Evolutionary conservation across 2,113 vertebrate genomes (phyloP).

Genomic region (Hippocampus comes): DNA sequence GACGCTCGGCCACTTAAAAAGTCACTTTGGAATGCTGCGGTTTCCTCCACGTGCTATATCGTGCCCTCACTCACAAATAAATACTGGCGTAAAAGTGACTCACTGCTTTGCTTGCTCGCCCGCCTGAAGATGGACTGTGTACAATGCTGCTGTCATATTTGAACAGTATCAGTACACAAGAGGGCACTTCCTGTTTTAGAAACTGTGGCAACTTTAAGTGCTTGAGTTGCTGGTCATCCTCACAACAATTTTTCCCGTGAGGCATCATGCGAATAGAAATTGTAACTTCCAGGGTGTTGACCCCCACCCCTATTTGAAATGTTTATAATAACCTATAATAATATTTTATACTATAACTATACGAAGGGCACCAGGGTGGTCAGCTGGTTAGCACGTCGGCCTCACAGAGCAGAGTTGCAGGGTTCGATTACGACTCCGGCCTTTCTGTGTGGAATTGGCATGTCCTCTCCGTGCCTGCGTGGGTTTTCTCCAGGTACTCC

Average conservation of each 20-base stretch:
- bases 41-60: slow-evolving; percentile 62
- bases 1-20: slow-evolving; percentile 70
- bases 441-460: too few relatives aligned
- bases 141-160: neutral
- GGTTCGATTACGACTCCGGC: too few relatives aligned
- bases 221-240: neutral
- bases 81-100: slow-evolving; percentile 55
- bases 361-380: too few relatives aligned
- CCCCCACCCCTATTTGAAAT: neutral
- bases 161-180: neutral
- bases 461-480: too few relatives aligned
- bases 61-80: slow-evolving; percentile 69
- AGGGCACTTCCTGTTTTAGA: neutral
- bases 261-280: neutral
- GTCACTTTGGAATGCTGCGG: slow-evolving; percentile 68
- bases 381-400: too few relatives aligned
- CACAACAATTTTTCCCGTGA: neutral
- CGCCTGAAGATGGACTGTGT: neutral
- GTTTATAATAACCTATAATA: neutral
- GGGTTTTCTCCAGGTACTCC: too few relatives aligned
- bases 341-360: too few relatives aligned
- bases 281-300: neutral
- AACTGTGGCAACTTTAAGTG: neutral
- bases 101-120: slow-evolving; percentile 40
- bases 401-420: too few relatives aligned